Evolutionary conservation across 2,888 invertebrate genomes (phyloP).

Genomic region (Sphaeridia pumilis): DNA sequence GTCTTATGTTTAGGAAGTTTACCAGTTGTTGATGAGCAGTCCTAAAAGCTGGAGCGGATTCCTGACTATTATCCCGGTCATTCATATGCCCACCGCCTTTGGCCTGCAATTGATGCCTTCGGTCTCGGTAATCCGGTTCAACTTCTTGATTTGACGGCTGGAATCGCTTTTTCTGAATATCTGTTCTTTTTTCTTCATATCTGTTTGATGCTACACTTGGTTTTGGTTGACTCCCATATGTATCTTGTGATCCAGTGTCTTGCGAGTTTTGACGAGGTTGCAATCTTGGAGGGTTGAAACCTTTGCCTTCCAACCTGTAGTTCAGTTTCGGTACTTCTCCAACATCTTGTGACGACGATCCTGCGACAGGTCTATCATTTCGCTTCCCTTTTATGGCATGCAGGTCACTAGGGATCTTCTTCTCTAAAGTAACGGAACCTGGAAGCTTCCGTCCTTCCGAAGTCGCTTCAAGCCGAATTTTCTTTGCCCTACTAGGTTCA

Average conservation of each 20-base stretch:
- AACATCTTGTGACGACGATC: too few relatives aligned
- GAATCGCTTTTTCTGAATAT: not conserved
- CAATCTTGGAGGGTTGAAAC: not conserved
- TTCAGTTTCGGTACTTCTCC: conserved; percentile 1
- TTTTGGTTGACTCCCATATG: not conserved
- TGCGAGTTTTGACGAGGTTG: not conserved
- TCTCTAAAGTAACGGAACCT: too few relatives aligned
- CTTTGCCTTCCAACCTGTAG: not conserved
- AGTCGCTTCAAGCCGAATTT: too few relatives aligned
- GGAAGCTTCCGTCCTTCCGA: too few relatives aligned
- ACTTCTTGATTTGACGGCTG: not conserved
- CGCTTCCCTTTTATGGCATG: too few relatives aligned
- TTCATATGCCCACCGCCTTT: too few relatives aligned
- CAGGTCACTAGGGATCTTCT: too few relatives aligned
- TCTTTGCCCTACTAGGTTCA: too few relatives aligned
- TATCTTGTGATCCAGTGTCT: not conserved
- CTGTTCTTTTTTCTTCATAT: not conserved
- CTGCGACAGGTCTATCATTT: too few relatives aligned
- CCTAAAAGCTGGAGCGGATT: not conserved
- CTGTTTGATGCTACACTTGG: not conserved
- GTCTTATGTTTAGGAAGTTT: not conserved
- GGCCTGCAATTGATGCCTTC: too few relatives aligned
- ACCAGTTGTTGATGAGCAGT: conserved; percentile 13
- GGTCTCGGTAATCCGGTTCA: not conserved
- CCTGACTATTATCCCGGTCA: not conserved